These are phyloP conservation scores for Nomada lathburiana DNA, from an alignment of 2,888 invertebrate genomes.

Conservation along the genomic window DNA sequence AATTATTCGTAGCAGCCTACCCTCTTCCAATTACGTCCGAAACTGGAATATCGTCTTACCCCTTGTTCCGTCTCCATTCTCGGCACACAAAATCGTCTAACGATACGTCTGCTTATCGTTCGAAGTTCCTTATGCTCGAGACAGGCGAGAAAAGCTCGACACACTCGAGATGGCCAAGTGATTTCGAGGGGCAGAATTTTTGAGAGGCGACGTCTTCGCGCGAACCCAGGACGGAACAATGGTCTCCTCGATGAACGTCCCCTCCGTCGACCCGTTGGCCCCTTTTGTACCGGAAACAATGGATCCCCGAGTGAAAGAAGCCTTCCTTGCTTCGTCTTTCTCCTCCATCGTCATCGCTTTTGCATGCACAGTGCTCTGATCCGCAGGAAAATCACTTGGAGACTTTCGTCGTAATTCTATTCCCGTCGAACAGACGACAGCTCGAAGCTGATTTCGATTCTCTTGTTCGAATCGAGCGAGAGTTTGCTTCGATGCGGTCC, in stretches of 20 bases:
- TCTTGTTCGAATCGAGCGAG: no score
- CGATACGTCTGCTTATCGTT: neutral
- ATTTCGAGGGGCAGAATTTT: constrained; percentile 42
- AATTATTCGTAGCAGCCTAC: no score
- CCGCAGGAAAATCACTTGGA: constrained; percentile 1
- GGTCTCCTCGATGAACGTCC: constrained; percentile 46
- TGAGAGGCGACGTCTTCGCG: constrained; percentile 38
- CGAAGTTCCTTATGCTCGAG: neutral
- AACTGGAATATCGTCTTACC: neutral
- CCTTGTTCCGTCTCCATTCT: no score
- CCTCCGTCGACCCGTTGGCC: constrained; percentile 34
- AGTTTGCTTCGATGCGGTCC: no score
- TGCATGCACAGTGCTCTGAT: constrained; percentile 27
- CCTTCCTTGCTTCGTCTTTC: neutral
- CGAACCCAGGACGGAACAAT: constrained; percentile 40
- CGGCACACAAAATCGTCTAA: neutral
- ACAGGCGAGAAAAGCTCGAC: constrained; percentile 9
- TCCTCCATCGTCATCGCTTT: constrained; percentile 11
- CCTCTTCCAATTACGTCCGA: neutral
- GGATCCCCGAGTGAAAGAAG: constrained; percentile 30
- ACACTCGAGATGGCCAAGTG: constrained; percentile 22
- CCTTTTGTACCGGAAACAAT: constrained; percentile 61
- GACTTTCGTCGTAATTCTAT: constrained; percentile 24
- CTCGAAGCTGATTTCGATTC: neutral
- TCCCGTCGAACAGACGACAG: constrained; percentile 21